phyloP scores from a whole-genome alignment of 2,888 invertebrate genomes.

The Caradrina clavipalpis region DNA sequence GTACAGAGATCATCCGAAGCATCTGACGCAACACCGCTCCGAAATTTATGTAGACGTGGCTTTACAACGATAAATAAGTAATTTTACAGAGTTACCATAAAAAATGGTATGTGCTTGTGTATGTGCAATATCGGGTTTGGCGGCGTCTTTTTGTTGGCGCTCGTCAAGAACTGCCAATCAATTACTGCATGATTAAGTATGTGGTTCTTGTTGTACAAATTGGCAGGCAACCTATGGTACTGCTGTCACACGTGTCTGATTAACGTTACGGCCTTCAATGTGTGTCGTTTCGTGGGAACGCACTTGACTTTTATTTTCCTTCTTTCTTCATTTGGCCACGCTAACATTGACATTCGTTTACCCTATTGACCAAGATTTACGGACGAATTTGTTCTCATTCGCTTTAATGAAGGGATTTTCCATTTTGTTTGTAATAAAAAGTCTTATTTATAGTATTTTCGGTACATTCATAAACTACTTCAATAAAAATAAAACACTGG shows the following conservation, averaged over 20 bases:
- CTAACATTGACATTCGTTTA: slow-evolving; percentile 76
- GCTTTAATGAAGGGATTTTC: slow-evolving; percentile 19
- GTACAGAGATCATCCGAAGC: slow-evolving; percentile 58
- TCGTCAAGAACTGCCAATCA: slow-evolving; percentile 78
- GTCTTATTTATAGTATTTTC: background rate
- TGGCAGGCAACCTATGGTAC: slow-evolving; percentile 70
- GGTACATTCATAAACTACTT: background rate
- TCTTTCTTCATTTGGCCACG: slow-evolving; percentile 69
- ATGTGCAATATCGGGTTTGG: slow-evolving; percentile 49
- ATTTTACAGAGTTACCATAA: slow-evolving; percentile 68
- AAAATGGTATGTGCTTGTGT: slow-evolving; percentile 32
- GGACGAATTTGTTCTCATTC: slow-evolving; percentile 45
- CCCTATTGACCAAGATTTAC: slow-evolving; percentile 72
- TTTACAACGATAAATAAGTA: slow-evolving; percentile 71
- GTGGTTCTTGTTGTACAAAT: slow-evolving; percentile 75
- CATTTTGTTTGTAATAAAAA: slow-evolving; percentile 8
- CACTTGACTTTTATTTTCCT: slow-evolving; percentile 75
- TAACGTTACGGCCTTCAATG: slow-evolving; percentile 74
- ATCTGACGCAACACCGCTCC: slow-evolving; percentile 68
- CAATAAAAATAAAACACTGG: background rate
- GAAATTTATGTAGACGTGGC: slow-evolving; percentile 66
- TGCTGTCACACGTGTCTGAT: slow-evolving; percentile 72
- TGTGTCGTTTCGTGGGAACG: slow-evolving; percentile 77
- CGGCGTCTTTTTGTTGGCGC: slow-evolving; percentile 70
- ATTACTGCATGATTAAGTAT: slow-evolving; percentile 78